phyloP scores from a whole-genome alignment of 1,140 invertebrate genomes.

The Heliothis virescens region DNA sequence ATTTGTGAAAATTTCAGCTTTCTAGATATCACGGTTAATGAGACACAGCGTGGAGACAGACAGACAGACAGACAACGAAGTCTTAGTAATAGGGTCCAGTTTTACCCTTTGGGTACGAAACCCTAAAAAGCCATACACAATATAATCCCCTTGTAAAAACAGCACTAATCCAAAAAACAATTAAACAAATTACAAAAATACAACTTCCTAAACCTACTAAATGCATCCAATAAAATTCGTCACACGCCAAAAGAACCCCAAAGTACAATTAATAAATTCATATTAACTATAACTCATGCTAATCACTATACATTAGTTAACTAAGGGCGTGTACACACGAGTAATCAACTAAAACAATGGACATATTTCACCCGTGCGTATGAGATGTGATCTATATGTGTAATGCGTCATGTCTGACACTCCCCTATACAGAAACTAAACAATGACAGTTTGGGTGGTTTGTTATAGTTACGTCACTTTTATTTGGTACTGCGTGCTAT shows the following conservation, averaged over 20 bases:
- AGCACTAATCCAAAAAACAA: too few species aligned
- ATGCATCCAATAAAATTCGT: not conserved
- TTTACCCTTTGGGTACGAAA: too few species aligned
- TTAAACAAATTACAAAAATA: too few species aligned
- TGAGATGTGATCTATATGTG: conserved; percentile 70
- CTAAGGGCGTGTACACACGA: conserved; percentile 56
- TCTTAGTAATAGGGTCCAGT: too few species aligned
- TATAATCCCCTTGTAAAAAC: too few species aligned
- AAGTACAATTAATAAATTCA: conserved; percentile 32
- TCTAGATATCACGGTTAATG: too few species aligned
- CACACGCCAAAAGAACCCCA: not conserved
- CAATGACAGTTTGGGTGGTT: conserved; percentile 49
- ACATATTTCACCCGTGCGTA: conserved; percentile 50
- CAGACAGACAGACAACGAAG: too few species aligned
- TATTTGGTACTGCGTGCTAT: not conserved
- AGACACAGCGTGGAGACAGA: too few species aligned
- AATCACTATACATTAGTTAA: conserved; percentile 62
- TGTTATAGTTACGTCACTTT: conserved; percentile 22
- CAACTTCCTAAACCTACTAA: too few species aligned
- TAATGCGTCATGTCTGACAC: conserved; percentile 69
- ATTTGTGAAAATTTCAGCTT: too few species aligned
- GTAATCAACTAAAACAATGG: conserved; percentile 72
- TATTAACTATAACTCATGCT: conserved; percentile 50
- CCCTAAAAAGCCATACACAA: too few species aligned
- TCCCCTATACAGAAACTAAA: conserved; percentile 60